Evolutionary conservation across 1,140 invertebrate genomes (phyloP).

Genomic region (Achatina immaculata): DNA sequence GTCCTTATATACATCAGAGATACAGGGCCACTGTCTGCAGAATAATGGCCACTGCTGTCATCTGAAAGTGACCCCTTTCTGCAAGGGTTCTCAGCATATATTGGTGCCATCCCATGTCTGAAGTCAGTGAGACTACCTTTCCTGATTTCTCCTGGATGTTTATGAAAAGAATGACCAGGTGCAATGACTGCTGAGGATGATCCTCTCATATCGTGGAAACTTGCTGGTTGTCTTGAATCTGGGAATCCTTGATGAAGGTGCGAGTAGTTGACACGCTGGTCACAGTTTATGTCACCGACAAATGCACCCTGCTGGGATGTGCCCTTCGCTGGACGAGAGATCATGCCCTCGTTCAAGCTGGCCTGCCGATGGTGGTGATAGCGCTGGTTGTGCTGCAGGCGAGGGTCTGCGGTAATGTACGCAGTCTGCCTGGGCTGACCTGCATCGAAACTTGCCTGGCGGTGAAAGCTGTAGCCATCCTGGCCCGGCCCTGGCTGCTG

Average conservation of each 20-base stretch:
- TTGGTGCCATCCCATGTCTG: neutral
- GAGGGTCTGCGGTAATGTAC: neutral
- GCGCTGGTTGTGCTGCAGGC: neutral
- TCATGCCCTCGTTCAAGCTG: constrained; percentile 10
- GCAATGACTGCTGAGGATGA: neutral
- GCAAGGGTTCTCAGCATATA: constrained; percentile 16
- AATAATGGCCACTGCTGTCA: constrained; percentile 25
- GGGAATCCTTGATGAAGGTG: constrained; percentile 6
- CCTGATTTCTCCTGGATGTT: constrained; percentile 16
- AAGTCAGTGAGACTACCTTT: constrained; percentile 19
- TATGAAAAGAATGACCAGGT: constrained; percentile 9
- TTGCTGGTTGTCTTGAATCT: constrained; percentile 14
- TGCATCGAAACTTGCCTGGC: constrained; percentile 45
- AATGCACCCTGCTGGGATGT: constrained; percentile 26
- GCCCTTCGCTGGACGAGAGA: constrained; percentile 7
- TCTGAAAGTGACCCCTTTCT: constrained; percentile 20
- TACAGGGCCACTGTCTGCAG: constrained; percentile 42
- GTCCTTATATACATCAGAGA: constrained; percentile 43
- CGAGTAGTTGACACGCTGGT: neutral
- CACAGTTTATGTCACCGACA: neutral
- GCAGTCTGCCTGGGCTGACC: constrained; percentile 33
- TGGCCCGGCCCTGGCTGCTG: neutral
- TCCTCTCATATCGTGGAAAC: constrained; percentile 28
- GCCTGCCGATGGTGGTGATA: constrained; percentile 1
- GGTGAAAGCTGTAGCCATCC: constrained; percentile 38